These are phyloP conservation scores for Thyatira batis DNA, from an alignment of 2,888 invertebrate genomes.

Conservation along the genomic window DNA sequence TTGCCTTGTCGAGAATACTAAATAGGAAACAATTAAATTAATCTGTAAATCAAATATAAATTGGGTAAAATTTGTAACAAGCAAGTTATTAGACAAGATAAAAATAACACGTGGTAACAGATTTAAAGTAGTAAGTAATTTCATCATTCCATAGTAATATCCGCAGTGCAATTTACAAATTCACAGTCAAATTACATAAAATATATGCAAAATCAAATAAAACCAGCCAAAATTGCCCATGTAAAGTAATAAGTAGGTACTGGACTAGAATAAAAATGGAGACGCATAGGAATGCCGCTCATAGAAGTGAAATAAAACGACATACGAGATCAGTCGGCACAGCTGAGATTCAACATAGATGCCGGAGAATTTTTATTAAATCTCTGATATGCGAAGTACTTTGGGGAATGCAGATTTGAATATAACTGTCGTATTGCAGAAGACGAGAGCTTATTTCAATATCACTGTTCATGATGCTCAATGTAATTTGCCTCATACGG, in stretches of 20 bases:
- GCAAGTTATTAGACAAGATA: too few relatives aligned
- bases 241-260: not conserved
- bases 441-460: constrained; percentile 47
- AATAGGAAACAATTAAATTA: not conserved
- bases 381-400: constrained; percentile 63
- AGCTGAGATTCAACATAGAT: constrained; percentile 43
- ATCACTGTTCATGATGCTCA: constrained; percentile 45
- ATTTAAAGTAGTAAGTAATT: too few relatives aligned
- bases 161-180: too few relatives aligned
- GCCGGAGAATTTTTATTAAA: constrained; percentile 65
- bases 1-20: constrained; percentile 30
- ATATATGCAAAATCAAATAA: not conserved
- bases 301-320: constrained; percentile 40
- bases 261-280: constrained; percentile 8
- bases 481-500: constrained; percentile 40
- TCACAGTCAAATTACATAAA: not conserved
- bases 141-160: too few relatives aligned
- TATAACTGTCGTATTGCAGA: constrained; percentile 47
- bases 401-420: constrained; percentile 61
- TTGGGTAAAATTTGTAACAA: not conserved
- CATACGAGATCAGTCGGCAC: constrained; percentile 32
- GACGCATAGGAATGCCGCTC: constrained; percentile 16
- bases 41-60: not conserved
- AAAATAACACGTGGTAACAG: too few relatives aligned
- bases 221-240: not conserved